Percentiles rank a stretch among this genome's conserved stretches.
These are phyloP conservation scores for Hippopotamyrus pictus DNA, from an alignment of 2,797 vertebrate genomes.

Conservation along the genomic window DNA sequence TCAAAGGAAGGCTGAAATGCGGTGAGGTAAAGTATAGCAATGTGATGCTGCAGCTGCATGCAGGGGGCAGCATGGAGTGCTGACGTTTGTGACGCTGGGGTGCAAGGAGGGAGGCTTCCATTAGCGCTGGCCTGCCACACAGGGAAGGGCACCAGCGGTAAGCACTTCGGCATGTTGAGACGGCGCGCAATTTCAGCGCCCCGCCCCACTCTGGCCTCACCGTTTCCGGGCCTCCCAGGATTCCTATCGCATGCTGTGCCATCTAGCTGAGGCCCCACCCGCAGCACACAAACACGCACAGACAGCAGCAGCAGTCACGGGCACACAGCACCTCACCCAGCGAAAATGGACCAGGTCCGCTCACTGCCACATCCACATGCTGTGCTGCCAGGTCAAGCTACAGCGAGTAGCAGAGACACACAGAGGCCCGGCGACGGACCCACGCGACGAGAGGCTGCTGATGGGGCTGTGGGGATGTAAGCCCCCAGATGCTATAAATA, in stretches of 20 bases:
- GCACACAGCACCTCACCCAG: not conserved
- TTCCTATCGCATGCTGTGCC: not conserved
- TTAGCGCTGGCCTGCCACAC: constrained; percentile 10
- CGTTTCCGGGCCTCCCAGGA: not conserved
- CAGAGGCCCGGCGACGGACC: not conserved
- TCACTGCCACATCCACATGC: not conserved
- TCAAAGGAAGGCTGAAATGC: not conserved
- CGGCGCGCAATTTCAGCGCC: not conserved
- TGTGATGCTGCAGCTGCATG: not conserved
- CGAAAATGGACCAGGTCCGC: not conserved
- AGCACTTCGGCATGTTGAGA: not conserved
- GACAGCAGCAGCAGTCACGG: not conserved
- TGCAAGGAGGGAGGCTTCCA: constrained; percentile 6
- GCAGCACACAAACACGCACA: not conserved
- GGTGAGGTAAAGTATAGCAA: not conserved
- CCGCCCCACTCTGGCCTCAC: not conserved
- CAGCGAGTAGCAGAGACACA: not conserved
- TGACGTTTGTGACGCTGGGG: not conserved
- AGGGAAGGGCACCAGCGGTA: not conserved
- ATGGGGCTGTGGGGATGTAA: constrained; percentile 32
- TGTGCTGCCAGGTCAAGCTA: not conserved
- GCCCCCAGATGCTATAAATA: constrained; percentile 66
- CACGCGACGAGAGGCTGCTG: constrained; percentile 40
- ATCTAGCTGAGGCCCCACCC: not conserved
- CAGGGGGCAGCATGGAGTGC: not conserved